A percentile compares a stretch with the other conserved stretches of the same genome.
Evolutionary conservation across 2,797 vertebrate species (phyloP).

Genomic region (Thamnophis elegans): DNA sequence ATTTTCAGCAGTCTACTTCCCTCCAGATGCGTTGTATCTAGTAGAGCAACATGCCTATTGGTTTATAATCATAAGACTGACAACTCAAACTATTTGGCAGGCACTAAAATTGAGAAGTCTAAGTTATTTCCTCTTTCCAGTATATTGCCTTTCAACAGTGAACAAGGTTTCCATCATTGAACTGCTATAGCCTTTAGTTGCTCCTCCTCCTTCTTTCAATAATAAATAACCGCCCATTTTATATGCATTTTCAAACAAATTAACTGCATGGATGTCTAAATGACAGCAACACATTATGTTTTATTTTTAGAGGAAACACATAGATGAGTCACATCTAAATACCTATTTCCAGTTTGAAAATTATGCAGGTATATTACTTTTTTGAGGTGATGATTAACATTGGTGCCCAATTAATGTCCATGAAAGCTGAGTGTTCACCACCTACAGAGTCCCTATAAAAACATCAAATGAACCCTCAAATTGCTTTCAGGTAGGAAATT

Average conservation of each 20-base stretch:
- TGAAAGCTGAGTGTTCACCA: neutral
- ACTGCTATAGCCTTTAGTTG: neutral
- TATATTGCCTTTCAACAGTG: neutral
- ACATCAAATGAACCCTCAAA: slow-evolving; percentile 2
- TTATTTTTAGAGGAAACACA: neutral
- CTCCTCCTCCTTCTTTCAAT: neutral
- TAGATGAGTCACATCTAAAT: neutral
- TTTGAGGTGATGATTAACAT: slow-evolving; percentile 28
- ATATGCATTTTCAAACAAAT: neutral
- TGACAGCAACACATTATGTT: neutral
- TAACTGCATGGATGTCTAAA: neutral
- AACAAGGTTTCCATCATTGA: neutral
- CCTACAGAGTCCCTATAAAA: slow-evolving; percentile 5
- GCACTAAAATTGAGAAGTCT: neutral
- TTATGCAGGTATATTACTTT: slow-evolving; percentile 11
- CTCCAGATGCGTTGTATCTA: neutral
- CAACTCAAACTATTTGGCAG: neutral
- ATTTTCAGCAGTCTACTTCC: neutral
- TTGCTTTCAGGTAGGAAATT: neutral
- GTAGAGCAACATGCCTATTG: neutral
- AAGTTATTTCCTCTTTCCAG: neutral
- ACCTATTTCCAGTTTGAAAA: slow-evolving; percentile 19
- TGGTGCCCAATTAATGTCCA: slow-evolving; percentile 1
- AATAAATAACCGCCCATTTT: neutral
- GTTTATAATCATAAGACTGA: neutral